Evolutionary conservation across 92 coral and sea anemone species (phyloP), one percentile per base, ranked within the genome.

Genomic region (Hydrozoanthus gracilis): DNA sequence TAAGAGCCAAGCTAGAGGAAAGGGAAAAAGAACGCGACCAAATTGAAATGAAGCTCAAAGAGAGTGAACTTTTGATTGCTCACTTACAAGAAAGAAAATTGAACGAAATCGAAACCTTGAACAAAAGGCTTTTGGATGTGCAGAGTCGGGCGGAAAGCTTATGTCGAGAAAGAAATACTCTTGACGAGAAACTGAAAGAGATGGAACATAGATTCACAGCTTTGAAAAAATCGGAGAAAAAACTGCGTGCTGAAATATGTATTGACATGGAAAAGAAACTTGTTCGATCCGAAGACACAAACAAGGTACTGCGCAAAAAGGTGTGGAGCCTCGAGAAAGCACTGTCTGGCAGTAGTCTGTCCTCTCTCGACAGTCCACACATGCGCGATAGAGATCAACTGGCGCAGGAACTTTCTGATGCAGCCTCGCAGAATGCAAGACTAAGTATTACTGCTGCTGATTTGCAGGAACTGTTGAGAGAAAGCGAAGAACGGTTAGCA

Each of bases 171-270:
- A 46, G 52, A 5, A 49, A 18, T 50, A 86, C 5, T 44, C 88
- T 95, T 73, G 88, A 90, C 70, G 86, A 82, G 6, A 93, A 88
- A 8, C 70, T 93, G 5, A 76, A 54, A 6, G 92, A 89, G 48
- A 62, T 75, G 44, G 88, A 87, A 35, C 93, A 82, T 44, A 92
- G 89, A 85, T 77, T 88, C 46, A 50, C 82, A 55, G 87, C 87
- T 49, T 78, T 89, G 13, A 89, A 83, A 73, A 96, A 89, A 68
- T 92, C 90, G 52, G 98, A 93, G 86, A 87, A 90, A 14, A 85
- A 87, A 55, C 79, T 92, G 18, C 93, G 95, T 35, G 95, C 93
- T 8, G 97, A 92, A 55, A 85, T 94, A 10, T 89, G 95, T 51
- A 75, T 78, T 35, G 92, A 92, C 11, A 75, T 92, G 92, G 87